These are phyloP conservation scores for Pristionchus entomophagus DNA, from an alignment of 2,888 invertebrate genomes.

Conservation along the genomic window DNA sequence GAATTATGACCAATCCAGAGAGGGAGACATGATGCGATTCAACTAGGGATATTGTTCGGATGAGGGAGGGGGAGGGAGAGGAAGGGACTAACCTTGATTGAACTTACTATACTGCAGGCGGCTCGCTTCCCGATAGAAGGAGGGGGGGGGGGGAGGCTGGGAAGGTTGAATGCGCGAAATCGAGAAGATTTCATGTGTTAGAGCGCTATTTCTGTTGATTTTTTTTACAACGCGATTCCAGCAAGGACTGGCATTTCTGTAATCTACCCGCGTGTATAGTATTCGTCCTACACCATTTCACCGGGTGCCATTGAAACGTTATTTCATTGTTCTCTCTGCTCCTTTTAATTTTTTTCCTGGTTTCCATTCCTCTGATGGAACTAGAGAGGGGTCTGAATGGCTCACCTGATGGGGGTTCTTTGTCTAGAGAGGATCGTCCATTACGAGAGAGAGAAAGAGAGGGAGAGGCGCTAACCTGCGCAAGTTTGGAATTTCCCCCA, in stretches of 20 bases:
- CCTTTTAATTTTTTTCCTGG: no score
- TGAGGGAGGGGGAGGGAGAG: background rate
- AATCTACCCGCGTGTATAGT: no score
- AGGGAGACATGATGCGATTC: conserved; percentile 5
- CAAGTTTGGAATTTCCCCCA: background rate
- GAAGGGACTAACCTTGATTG: conserved; percentile 8
- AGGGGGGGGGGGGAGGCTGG: background rate
- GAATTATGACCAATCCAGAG: background rate
- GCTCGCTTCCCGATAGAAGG: background rate
- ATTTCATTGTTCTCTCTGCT: no score
- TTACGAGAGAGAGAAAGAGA: background rate
- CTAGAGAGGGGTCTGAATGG: background rate
- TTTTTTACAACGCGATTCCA: no score
- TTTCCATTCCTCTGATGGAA: no score
- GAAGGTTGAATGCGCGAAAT: conserved; percentile 24
- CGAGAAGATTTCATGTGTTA: background rate
- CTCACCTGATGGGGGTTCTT: background rate
- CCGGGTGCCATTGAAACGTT: no score
- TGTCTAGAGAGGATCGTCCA: background rate
- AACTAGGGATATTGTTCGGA: conserved; percentile 18
- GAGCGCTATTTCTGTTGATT: no score
- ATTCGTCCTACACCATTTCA: no score
- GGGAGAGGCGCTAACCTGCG: background rate
- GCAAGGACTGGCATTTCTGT: no score
- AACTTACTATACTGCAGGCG: conserved; percentile 12